Evolutionary conservation across 2,113 vertebrate species (phyloP), one percentile per base, ranked within the genome.

Genomic region (Butorides virescens): DNA sequence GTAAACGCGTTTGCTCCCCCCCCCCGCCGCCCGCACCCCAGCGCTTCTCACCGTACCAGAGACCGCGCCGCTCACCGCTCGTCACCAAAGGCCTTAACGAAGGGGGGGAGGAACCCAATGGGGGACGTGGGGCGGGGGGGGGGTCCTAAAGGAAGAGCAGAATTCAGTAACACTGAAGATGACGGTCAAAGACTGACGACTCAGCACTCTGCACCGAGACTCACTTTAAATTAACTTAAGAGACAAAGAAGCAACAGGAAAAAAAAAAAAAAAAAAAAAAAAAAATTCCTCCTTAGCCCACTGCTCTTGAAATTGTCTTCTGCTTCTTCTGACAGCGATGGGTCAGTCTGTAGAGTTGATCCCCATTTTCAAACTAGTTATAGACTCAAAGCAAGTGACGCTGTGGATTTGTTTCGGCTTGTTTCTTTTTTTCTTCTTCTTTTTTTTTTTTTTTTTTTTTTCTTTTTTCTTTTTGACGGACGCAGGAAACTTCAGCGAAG

Each of bases 151-250:
- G 89, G 74, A 83, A 94, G 92, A 79, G 92, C 78, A 86, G 84
- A 75, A 84, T 32, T 86, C 55, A 10, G 89, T 72, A 89, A 92
- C 75, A 36, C 92, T 93, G 94, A 58, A 79, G 90, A 39, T 62
- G 92, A 87, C 39, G 87, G 81, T 49, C 82, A 86, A 89, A 72
- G 90, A 88, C 83, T 77, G 92, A 92, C 75, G 58, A 93, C 86
- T 91, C 93, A 92, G 93, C 93, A 93, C 83, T 72, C 77, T 73
- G 89, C 93, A 94, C 95, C 79, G 92, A 96, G 88, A 95, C 90
- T 94, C 95, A 95, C 95, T 95, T 97, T 96, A 97, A 97, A 97
- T 97, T 97, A 97, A 97, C 92, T 96, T 96, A 97, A 95, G 91
- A 95, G 92, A 96, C 88, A 94, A 92, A 92, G 96, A 97, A 96